A percentile compares a stretch with the other conserved stretches of the same genome.
phyloP scores from a whole-genome alignment of 2,797 vertebrate species.

The Acipenser ruthenus region DNA sequence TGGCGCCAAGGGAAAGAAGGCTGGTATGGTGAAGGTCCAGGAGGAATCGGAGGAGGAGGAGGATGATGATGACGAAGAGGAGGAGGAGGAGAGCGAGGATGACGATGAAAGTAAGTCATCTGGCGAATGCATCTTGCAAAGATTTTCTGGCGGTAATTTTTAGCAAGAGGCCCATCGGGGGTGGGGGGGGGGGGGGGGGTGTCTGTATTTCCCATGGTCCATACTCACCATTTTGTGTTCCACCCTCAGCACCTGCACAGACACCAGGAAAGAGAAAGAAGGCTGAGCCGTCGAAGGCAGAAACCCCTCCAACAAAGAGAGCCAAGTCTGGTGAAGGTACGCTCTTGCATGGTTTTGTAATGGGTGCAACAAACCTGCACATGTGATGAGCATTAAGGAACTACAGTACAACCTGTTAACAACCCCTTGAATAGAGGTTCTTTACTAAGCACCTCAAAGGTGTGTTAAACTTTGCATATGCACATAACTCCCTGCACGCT shows the following conservation, averaged over 20 bases:
- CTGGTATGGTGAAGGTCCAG: constrained; percentile 70
- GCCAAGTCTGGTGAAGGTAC: constrained; percentile 52
- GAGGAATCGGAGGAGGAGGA: constrained; percentile 80
- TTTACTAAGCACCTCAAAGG: no score
- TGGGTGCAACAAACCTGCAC: no score
- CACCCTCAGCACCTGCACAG: constrained; percentile 53
- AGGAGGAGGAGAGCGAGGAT: constrained; percentile 68
- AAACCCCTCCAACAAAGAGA: constrained; percentile 79
- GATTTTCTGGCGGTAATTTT: neutral
- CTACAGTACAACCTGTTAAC: no score
- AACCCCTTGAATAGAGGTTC: no score
- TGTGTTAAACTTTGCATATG: no score
- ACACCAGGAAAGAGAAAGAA: constrained; percentile 83
- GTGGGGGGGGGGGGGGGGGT: no score
- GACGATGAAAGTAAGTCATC: constrained; percentile 60
- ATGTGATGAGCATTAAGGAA: no score
- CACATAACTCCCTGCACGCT: no score
- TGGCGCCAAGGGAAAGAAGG: constrained; percentile 71
- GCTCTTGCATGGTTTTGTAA: no score
- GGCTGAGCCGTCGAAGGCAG: constrained; percentile 67
- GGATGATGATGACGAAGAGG: constrained; percentile 73
- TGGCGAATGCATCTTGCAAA: neutral
- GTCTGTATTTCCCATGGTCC: neutral
- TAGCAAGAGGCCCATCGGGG: neutral
- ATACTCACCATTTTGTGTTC: neutral